Evolutionary conservation across 2,113 vertebrate species (phyloP).

Genomic region (Myotis davidii): DNA sequence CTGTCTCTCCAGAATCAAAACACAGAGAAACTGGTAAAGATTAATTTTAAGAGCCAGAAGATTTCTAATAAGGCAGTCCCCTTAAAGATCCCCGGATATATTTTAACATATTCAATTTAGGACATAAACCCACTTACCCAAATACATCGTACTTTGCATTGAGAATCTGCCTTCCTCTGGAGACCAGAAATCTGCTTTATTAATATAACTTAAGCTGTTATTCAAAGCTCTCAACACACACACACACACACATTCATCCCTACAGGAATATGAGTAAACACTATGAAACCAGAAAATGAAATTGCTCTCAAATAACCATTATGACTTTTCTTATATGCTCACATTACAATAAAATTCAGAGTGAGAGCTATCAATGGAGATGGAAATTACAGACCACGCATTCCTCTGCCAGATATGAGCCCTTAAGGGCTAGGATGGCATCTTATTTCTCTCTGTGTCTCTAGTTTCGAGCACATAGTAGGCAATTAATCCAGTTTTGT

Average conservation of each 20-base stretch:
- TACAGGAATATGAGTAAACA: constrained; percentile 66
- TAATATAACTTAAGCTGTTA: constrained; percentile 60
- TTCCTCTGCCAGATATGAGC: constrained; percentile 40
- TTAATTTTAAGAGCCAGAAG: constrained; percentile 5
- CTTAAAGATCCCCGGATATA: constrained; percentile 31
- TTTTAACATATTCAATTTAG: constrained; percentile 61
- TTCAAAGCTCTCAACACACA: constrained; percentile 20
- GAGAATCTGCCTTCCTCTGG: constrained; percentile 47
- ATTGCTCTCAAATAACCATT: constrained; percentile 75
- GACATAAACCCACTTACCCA: constrained; percentile 46
- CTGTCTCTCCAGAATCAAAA: constrained; percentile 8
- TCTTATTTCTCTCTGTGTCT: not conserved
- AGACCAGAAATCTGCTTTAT: constrained; percentile 70
- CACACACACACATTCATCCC: not conserved
- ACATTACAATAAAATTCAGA: constrained; percentile 71
- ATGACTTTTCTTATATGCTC: constrained; percentile 70
- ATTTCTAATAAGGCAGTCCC: constrained; percentile 32
- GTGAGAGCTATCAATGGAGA: constrained; percentile 64
- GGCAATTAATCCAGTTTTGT: constrained; percentile 50
- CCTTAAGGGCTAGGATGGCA: constrained; percentile 15
- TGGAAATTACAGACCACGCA: constrained; percentile 50
- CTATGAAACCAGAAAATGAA: constrained; percentile 72
- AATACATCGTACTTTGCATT: constrained; percentile 39
- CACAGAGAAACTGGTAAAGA: constrained; percentile 18
- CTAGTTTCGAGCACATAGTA: constrained; percentile 53